A percentile compares a stretch with the other conserved stretches of the same genome.
These are phyloP conservation scores for Cyprinodon diabolis DNA, from an alignment of 2,797 vertebrate species.

Conservation along the genomic window DNA sequence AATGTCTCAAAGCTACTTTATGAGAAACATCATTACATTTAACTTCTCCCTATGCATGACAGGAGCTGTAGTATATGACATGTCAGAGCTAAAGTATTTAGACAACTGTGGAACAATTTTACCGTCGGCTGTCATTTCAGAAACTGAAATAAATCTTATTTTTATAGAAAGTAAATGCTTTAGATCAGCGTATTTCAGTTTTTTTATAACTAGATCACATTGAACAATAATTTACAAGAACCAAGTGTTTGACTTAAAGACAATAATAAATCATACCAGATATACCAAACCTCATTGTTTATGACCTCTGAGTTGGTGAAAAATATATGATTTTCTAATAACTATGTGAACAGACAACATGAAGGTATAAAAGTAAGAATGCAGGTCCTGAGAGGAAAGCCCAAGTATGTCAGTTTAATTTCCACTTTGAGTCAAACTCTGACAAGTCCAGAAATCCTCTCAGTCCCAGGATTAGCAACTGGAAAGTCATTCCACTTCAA, in stretches of 20 bases:
- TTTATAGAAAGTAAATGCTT: slow-evolving; percentile 8
- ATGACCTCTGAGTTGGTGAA: neutral
- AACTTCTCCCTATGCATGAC: slow-evolving; percentile 9
- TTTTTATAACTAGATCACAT: slow-evolving; percentile 5
- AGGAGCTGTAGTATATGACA: slow-evolving; percentile 5
- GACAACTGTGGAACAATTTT: slow-evolving; percentile 29
- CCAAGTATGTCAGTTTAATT: slow-evolving; percentile 40
- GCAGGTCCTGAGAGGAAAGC: neutral
- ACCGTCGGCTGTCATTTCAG: slow-evolving; percentile 11
- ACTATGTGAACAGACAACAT: slow-evolving; percentile 27
- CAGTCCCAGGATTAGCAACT: slow-evolving; percentile 46
- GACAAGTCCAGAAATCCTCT: slow-evolving; percentile 54
- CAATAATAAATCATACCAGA: neutral
- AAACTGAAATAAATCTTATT: slow-evolving; percentile 9
- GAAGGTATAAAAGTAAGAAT: slow-evolving; percentile 11
- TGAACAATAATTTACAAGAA: neutral
- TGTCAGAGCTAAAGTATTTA: slow-evolving; percentile 21
- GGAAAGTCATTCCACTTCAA: slow-evolving; percentile 43
- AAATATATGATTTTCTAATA: slow-evolving; percentile 10
- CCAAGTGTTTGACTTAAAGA: slow-evolving; percentile 1
- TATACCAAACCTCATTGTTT: neutral
- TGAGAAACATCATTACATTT: slow-evolving; percentile 11
- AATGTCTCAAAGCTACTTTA: neutral
- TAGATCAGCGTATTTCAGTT: neutral
- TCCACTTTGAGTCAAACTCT: slow-evolving; percentile 26